A percentile compares a stretch with the other conserved stretches of the same genome.
Conservation (phyloP, 1,140 invertebrate species). For the Cherax destructor region DNA sequence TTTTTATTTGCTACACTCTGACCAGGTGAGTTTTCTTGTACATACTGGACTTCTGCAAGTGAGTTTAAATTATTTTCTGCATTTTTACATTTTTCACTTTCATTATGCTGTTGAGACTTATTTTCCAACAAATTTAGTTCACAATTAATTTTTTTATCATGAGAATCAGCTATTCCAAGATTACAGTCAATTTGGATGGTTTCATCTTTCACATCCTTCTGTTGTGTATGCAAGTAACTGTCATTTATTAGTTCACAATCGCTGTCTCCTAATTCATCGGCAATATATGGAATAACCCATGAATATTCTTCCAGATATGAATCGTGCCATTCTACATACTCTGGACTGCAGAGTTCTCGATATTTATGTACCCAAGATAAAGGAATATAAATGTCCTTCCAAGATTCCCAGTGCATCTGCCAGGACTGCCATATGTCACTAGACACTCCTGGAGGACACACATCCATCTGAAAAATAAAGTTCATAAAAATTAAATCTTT, state of each 20-base stretch:
- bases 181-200: too few relatives aligned
- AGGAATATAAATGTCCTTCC: slow-evolving; percentile 54
- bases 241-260: not conserved
- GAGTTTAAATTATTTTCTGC: too few relatives aligned
- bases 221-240: not conserved
- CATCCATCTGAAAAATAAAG: slow-evolving; percentile 28
- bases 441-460: slow-evolving; percentile 24
- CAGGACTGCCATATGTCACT: slow-evolving; percentile 32
- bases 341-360: slow-evolving; percentile 14
- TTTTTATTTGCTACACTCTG: not conserved
- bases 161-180: too few relatives aligned
- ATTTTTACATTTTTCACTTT: too few relatives aligned
- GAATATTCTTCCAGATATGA: slow-evolving; percentile 54
- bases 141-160: too few relatives aligned
- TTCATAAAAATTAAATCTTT: too few relatives aligned
- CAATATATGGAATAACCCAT: slow-evolving; percentile 33
- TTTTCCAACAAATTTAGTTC: too few relatives aligned
- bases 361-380: slow-evolving; percentile 59
- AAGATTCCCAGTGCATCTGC: slow-evolving; percentile 44
- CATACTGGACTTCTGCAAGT: too few relatives aligned
- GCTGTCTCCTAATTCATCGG: slow-evolving; percentile 25
- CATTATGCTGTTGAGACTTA: too few relatives aligned
- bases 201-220: not conserved
- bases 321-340: slow-evolving; percentile 42
- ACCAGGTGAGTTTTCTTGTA: not conserved